These are phyloP conservation scores for Eonycteris spelaea DNA, from an alignment of 2,113 vertebrate species.

Conservation along the genomic window DNA sequence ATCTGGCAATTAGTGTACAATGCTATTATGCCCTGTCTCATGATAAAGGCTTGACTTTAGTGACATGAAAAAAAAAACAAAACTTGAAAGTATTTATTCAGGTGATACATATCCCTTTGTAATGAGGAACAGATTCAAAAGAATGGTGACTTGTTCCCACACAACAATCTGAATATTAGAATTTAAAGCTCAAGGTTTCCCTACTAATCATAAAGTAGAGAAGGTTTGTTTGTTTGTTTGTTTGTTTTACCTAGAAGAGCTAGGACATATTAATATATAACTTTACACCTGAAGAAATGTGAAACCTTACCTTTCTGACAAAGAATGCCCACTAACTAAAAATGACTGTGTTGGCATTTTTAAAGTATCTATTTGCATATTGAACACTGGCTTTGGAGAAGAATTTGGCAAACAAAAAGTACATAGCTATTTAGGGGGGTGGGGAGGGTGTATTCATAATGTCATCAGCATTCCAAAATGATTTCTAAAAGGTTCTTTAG, in stretches of 20 bases:
- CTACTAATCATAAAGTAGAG: neutral
- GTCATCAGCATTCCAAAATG: constrained; percentile 29
- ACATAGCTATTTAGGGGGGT: neutral
- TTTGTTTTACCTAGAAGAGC: neutral
- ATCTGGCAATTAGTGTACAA: neutral
- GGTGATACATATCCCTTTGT: neutral
- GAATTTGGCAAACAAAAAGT: constrained; percentile 31
- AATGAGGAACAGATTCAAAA: constrained; percentile 7
- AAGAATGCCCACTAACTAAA: constrained; percentile 28
- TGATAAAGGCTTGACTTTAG: neutral
- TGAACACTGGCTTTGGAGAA: neutral
- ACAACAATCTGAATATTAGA: neutral
- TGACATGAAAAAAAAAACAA: neutral
- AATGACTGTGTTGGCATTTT: neutral
- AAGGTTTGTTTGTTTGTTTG: neutral
- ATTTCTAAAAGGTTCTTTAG: neutral
- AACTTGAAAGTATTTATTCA: neutral
- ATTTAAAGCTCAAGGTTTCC: neutral
- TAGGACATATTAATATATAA: neutral
- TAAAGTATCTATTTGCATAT: neutral
- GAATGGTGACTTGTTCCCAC: neutral
- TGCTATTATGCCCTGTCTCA: neutral
- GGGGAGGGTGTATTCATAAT: neutral
- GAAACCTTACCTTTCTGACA: neutral
- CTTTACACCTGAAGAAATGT: neutral